phyloP scores from a whole-genome alignment of 2,113 vertebrate species.

The Eretmochelys imbricata region DNA sequence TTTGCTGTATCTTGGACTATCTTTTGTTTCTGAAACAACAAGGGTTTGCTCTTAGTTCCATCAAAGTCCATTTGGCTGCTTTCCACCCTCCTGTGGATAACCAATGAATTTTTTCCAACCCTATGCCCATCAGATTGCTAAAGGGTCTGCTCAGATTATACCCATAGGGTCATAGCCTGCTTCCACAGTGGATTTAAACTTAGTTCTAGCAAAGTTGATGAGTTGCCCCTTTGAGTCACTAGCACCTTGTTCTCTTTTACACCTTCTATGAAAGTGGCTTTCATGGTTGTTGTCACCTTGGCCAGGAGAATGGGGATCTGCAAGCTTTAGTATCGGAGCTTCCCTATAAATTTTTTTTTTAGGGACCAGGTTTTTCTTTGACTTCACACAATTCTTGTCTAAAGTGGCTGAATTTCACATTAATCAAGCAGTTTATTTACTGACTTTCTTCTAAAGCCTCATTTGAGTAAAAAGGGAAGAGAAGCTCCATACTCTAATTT shows the following conservation, averaged over 20 bases:
- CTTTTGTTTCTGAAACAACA: not conserved
- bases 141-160: not conserved
- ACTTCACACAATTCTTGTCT: not conserved
- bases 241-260: not conserved
- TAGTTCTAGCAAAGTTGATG: not conserved
- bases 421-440: not conserved
- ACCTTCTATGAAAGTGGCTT: not conserved
- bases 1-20: not conserved
- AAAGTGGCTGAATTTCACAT: not conserved
- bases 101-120: not conserved
- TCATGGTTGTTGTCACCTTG: not conserved
- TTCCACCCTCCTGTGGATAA: not conserved
- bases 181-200: not conserved
- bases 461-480: not conserved
- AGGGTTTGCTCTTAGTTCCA: not conserved
- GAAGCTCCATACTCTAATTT: not conserved
- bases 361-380: too few relatives aligned
- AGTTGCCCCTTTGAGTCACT: not conserved
- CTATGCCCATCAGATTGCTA: not conserved
- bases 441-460: not conserved
- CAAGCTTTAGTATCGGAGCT: not conserved
- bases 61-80: not conserved
- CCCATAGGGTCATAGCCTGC: not conserved
- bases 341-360: not conserved
- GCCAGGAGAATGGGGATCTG: not conserved